Conservation (phyloP, 2,113 vertebrate genomes). For the Bagarius yarrelli region DNA sequence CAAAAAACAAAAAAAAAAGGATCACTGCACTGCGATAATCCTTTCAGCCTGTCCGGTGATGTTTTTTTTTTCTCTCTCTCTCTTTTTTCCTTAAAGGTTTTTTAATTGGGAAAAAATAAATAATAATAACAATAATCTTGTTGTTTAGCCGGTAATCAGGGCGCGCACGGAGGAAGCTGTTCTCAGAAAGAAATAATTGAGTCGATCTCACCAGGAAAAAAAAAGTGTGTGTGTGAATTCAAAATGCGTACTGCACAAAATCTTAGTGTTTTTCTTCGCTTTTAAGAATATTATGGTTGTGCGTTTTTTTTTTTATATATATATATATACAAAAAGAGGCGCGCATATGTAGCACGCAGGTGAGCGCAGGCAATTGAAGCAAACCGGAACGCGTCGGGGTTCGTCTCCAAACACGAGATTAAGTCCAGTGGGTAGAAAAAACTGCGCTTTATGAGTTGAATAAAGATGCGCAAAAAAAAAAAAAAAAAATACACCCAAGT, state of each 20-base stretch:
- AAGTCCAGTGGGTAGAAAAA: not conserved
- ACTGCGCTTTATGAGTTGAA: not conserved
- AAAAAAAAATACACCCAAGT: no score
- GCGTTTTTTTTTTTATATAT: not conserved
- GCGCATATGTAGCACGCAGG: not conserved
- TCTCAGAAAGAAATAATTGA: not conserved
- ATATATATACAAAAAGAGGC: not conserved
- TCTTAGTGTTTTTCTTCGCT: not conserved
- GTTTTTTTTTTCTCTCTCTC: not conserved
- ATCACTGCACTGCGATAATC: slow-evolving; percentile 18
- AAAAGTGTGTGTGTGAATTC: not conserved
- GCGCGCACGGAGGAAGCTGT: not conserved
- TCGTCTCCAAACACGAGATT: not conserved
- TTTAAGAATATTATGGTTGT: not conserved
- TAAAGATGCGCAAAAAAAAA: not conserved
- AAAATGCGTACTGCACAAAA: not conserved
- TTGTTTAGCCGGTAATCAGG: not conserved
- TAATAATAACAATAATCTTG: no score
- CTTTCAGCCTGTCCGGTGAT: not conserved
- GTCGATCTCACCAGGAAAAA: not conserved
- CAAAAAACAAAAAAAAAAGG: not conserved
- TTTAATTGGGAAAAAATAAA: not conserved
- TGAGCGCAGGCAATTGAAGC: not conserved
- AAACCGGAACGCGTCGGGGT: not conserved
- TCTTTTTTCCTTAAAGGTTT: not conserved